A percentile compares a stretch with the other conserved stretches of the same genome.
These are phyloP conservation scores for Leptogaster cylindrica DNA, from an alignment of 2,888 invertebrate species.

Conservation along the genomic window DNA sequence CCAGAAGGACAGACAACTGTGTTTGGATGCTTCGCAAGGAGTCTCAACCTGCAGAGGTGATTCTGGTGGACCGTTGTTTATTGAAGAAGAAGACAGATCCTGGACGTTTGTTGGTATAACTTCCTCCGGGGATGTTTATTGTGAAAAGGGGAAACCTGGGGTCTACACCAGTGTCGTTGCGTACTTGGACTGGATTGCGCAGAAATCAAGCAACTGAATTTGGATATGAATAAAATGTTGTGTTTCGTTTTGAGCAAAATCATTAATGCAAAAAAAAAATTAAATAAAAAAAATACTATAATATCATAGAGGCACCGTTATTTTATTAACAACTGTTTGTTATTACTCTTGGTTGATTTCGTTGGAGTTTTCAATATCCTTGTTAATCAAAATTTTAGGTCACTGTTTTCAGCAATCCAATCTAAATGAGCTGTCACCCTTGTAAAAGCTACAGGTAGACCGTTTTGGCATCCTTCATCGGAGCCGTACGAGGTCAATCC, in stretches of 20 bases:
- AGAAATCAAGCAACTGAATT: no score
- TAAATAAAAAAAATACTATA: background rate
- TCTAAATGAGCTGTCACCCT: conserved; percentile 36
- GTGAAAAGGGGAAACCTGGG: background rate
- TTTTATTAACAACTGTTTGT: background rate
- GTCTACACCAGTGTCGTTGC: background rate
- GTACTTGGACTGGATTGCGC: conserved; percentile 12
- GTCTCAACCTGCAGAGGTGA: conserved; percentile 57
- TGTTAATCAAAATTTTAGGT: no score
- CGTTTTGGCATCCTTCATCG: conserved; percentile 28
- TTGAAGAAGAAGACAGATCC: conserved; percentile 22
- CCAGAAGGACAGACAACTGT: conserved; percentile 53
- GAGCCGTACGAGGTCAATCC: conserved; percentile 38
- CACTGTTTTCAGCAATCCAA: conserved; percentile 40
- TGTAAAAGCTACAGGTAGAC: conserved; percentile 37
- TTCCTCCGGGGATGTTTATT: background rate
- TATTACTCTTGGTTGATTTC: background rate
- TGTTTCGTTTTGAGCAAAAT: no score
- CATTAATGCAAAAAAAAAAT: background rate
- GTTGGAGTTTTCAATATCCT: conserved; percentile 30
- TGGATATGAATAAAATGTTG: no score
- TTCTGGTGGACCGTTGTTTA: conserved; percentile 55
- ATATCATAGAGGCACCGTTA: no score
- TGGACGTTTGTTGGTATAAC: conserved; percentile 3
- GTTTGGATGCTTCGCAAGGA: conserved; percentile 57